Conservation (phyloP, 2,888 invertebrate species). For the Drosophila lutescens region DNA sequence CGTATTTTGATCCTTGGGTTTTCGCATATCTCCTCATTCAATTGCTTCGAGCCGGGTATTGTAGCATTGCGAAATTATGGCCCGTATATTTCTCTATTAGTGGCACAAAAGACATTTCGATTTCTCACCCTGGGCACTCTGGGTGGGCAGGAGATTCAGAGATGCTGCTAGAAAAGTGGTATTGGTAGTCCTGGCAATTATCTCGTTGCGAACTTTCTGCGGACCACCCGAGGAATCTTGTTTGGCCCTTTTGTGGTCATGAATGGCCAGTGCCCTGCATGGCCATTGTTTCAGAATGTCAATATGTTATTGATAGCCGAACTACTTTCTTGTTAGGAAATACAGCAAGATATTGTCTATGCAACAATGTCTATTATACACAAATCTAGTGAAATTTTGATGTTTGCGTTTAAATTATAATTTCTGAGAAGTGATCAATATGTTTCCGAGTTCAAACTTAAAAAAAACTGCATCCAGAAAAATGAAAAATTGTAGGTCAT, state of each 20-base stretch:
- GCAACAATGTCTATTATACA: constrained; percentile 53
- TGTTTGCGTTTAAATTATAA: constrained; percentile 31
- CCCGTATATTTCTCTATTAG: constrained; percentile 78
- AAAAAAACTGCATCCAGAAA: too few species aligned
- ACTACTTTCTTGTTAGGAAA: constrained; percentile 74
- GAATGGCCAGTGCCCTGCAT: constrained; percentile 70
- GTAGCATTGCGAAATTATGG: constrained; percentile 71
- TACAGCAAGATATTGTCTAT: constrained; percentile 49
- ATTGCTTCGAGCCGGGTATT: constrained; percentile 44
- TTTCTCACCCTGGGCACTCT: constrained; percentile 58
- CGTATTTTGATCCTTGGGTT: constrained; percentile 45
- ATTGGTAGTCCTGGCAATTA: constrained; percentile 58
- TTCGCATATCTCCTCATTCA: constrained; percentile 63
- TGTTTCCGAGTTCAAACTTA: too few species aligned
- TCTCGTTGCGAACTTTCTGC: constrained; percentile 67
- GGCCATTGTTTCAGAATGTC: constrained; percentile 68
- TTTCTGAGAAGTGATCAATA: constrained; percentile 35
- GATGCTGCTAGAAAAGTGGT: constrained; percentile 27
- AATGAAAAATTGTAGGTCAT: too few species aligned
- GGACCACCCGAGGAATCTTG: constrained; percentile 74
- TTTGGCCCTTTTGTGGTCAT: constrained; percentile 79
- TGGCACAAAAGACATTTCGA: constrained; percentile 69
- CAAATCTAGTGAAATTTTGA: constrained; percentile 23
- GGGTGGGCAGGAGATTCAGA: constrained; percentile 59
- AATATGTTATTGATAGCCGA: constrained; percentile 67